A percentile compares a stretch with the other conserved stretches of the same genome.
Evolutionary conservation across 2,888 invertebrate species (phyloP).

Genomic region (Malacosoma neustria): DNA sequence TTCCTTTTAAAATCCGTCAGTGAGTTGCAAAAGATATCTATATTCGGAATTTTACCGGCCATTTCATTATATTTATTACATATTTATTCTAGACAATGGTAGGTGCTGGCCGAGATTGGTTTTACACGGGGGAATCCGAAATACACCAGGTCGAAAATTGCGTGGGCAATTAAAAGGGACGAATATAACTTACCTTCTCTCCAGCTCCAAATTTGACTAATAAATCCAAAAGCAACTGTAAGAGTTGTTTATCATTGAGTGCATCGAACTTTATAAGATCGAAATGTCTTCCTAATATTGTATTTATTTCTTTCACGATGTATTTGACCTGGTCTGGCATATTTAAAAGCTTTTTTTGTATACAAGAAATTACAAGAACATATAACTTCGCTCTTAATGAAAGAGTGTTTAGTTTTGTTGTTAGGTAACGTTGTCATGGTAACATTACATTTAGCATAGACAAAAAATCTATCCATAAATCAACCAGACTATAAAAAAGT

Average conservation of each 20-base stretch:
- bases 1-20: too few species aligned
- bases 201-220: slow-evolving; percentile 81
- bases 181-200: slow-evolving; percentile 64
- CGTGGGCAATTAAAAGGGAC: too few species aligned
- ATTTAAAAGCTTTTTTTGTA: slow-evolving; percentile 9
- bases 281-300: slow-evolving; percentile 80
- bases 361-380: slow-evolving; percentile 5
- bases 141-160: too few species aligned
- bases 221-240: slow-evolving; percentile 87
- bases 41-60: too few species aligned
- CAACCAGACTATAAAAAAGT: too few species aligned
- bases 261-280: slow-evolving; percentile 91
- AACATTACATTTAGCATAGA: slow-evolving; percentile 9
- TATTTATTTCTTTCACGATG: slow-evolving; percentile 83
- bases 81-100: too few species aligned
- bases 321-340: slow-evolving; percentile 82
- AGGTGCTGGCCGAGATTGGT: too few species aligned
- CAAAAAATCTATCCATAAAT: not conserved
- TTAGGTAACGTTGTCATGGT: slow-evolving; percentile 22
- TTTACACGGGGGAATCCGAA: too few species aligned
- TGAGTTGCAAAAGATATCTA: too few species aligned
- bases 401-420: slow-evolving; percentile 12
- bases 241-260: slow-evolving; percentile 80
- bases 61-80: too few species aligned
- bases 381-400: not conserved